phyloP scores from a whole-genome alignment of 2,113 vertebrate species.

The Hyperopisus bebe region DNA sequence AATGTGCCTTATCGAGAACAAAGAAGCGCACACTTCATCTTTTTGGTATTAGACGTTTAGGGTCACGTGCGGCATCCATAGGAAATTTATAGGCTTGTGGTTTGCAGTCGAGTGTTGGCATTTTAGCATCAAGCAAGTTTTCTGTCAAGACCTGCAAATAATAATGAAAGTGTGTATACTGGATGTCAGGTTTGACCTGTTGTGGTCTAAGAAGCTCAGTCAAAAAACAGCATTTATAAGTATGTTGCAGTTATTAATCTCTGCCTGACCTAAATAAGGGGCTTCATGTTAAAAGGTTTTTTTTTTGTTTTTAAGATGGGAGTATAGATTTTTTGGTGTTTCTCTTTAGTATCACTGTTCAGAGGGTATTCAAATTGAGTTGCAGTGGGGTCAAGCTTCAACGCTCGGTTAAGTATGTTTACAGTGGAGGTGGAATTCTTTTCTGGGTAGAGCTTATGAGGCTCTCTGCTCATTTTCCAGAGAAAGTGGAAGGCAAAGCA shows the following conservation, averaged over 20 bases:
- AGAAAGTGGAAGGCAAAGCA: background rate
- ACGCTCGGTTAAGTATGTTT: background rate
- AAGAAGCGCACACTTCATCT: background rate
- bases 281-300: background rate
- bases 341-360: background rate
- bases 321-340: too few relatives aligned
- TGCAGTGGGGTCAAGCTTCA: background rate
- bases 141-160: background rate
- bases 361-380: background rate
- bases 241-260: background rate
- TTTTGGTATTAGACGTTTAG: background rate
- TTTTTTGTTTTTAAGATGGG: too few relatives aligned
- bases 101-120: background rate
- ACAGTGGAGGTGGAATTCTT: background rate
- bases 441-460: background rate
- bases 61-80: background rate
- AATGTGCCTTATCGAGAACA: background rate
- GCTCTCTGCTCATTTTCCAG: background rate
- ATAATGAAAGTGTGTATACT: background rate
- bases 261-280: background rate
- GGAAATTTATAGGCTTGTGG: background rate
- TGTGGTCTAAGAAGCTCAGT: background rate
- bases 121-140: background rate
- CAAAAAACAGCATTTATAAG: background rate
- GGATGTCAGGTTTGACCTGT: too few relatives aligned